Evolutionary conservation across 2,797 vertebrate species (phyloP).

Genomic region (Eulemur rubriventer): DNA sequence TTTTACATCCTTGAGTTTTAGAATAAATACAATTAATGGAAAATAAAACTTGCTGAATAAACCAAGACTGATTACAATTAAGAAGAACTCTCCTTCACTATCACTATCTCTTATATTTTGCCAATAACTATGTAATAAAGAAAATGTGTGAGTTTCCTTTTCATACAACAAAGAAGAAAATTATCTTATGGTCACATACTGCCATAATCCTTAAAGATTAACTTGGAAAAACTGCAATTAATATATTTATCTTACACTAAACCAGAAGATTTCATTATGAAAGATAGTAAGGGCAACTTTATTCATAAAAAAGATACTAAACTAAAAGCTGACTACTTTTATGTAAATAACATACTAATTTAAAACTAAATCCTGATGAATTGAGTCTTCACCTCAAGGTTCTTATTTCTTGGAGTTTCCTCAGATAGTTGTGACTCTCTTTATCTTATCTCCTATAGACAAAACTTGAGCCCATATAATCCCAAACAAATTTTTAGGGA

Average conservation of each 20-base stretch:
- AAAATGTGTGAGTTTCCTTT: background rate
- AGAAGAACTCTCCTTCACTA: background rate
- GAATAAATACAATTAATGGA: background rate
- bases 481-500: constrained; percentile 48
- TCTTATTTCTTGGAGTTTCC: constrained; percentile 36
- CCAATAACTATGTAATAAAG: background rate
- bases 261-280: constrained; percentile 6
- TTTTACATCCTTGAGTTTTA: background rate
- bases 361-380: constrained; percentile 38
- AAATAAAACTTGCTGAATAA: background rate
- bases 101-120: background rate
- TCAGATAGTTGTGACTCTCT: constrained; percentile 23
- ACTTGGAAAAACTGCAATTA: background rate
- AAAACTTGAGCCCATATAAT: constrained; percentile 59
- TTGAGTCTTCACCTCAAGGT: background rate
- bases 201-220: background rate
- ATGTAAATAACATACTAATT: background rate
- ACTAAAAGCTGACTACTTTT: background rate
- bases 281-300: background rate
- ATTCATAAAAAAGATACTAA: background rate
- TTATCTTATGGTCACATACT: background rate
- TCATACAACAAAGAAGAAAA: constrained; percentile 11
- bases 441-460: constrained; percentile 37
- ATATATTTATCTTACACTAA: background rate
- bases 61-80: background rate